Evolutionary conservation across 1,140 invertebrate genomes (phyloP).

Genomic region (Aphelenchoides avenae): DNA sequence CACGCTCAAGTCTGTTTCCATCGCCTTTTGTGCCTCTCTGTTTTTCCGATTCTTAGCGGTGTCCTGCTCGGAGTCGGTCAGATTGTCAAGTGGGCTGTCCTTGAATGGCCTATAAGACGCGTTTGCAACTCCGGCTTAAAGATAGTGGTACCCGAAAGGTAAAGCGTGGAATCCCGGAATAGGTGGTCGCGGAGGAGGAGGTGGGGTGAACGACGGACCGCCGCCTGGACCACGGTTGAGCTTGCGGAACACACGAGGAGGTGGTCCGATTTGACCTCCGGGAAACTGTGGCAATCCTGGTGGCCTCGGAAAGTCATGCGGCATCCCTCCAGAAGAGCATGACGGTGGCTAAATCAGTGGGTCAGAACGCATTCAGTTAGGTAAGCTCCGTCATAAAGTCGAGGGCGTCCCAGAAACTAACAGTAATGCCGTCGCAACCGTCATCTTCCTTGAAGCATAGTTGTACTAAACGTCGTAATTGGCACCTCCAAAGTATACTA

Average conservation of each 20-base stretch:
- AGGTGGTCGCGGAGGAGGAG: not conserved
- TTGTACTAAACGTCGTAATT: too few relatives aligned
- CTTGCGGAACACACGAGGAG: not conserved
- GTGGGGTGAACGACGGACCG: not conserved
- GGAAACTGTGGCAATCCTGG: not conserved
- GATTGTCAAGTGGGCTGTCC: conserved; percentile 13
- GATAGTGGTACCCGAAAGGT: not conserved
- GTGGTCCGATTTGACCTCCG: conserved; percentile 8
- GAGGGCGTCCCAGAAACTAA: conserved; percentile 3
- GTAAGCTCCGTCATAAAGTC: not conserved
- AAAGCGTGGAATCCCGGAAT: not conserved
- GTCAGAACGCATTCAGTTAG: conserved; percentile 2
- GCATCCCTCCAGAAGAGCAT: conserved; percentile 16
- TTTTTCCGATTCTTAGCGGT: conserved; percentile 7
- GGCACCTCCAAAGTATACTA: conserved; percentile 5
- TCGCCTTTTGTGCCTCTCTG: conserved; percentile 11
- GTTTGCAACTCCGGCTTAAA: too few relatives aligned
- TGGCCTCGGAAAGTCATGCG: not conserved
- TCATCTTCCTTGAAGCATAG: conserved; percentile 57
- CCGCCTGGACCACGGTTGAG: conserved; percentile 13
- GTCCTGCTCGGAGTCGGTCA: conserved; percentile 6
- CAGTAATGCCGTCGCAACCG: conserved; percentile 57
- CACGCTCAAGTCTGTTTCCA: conserved; percentile 47
- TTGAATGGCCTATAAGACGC: conserved; percentile 16
- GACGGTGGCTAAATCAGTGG: conserved; percentile 14